Conservation (phyloP, 64 coral and sea anemone genomes). For the Anthopleura sola region DNA sequence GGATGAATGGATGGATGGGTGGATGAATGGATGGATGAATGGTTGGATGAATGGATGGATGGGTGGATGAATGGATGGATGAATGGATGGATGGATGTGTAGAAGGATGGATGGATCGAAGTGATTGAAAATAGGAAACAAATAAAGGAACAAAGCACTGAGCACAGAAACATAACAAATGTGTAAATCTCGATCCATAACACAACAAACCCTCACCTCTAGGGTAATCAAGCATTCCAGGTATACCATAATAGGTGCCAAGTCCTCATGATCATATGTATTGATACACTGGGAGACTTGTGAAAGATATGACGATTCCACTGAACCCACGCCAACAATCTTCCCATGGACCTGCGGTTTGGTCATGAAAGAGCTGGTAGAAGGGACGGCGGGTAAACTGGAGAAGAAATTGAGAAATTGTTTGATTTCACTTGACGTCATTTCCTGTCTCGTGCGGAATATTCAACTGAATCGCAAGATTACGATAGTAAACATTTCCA, state of each 20-base stretch:
- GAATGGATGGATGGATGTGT: no score
- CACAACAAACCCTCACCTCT: slow-evolving; percentile 34
- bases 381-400: slow-evolving; percentile 31
- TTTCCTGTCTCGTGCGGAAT: no score
- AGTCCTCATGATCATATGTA: slow-evolving; percentile 57
- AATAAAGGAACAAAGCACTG: no score
- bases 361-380: slow-evolving; percentile 38
- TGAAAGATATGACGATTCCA: slow-evolving; percentile 73
- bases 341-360: slow-evolving; percentile 52
- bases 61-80: no score
- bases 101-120: no score
- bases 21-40: no score
- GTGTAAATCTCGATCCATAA: no score
- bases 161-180: no score
- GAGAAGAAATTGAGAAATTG: background rate
- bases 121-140: no score
- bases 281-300: slow-evolving; percentile 46
- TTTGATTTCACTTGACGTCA: background rate
- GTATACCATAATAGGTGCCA: slow-evolving; percentile 67
- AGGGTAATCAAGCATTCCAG: slow-evolving; percentile 71
- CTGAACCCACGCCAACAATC: slow-evolving; percentile 66
- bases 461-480: no score
- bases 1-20: no score
- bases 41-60: no score
- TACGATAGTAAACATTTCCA: background rate